These are phyloP conservation scores for Gadopsis marmoratus DNA, from an alignment of 2,797 vertebrate genomes.

Conservation along the genomic window DNA sequence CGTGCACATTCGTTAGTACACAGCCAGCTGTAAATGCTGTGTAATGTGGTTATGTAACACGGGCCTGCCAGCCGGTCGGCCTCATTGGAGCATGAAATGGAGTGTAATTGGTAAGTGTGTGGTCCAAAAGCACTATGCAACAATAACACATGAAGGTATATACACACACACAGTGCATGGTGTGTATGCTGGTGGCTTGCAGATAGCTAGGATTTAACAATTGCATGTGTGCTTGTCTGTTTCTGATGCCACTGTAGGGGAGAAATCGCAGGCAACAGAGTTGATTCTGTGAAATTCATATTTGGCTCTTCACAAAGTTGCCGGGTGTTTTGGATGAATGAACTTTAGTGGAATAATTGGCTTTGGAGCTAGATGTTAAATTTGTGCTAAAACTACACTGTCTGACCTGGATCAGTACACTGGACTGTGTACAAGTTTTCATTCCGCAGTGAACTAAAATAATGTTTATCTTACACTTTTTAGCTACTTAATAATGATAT, in stretches of 20 bases:
- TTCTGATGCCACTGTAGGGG: not conserved
- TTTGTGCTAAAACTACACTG: not conserved
- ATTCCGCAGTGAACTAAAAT: not conserved
- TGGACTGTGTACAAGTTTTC: not conserved
- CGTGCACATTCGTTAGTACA: constrained; percentile 40
- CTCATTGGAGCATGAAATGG: constrained; percentile 74
- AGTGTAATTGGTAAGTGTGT: constrained; percentile 75
- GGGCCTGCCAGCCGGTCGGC: constrained; percentile 58
- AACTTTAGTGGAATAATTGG: not conserved
- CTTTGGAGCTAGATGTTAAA: constrained; percentile 2
- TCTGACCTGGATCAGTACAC: not conserved
- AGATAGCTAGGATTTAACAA: constrained; percentile 34
- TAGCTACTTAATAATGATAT: not conserved
- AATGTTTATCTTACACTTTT: not conserved
- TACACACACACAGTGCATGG: not conserved
- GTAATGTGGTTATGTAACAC: constrained; percentile 76
- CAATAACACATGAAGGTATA: constrained; percentile 56
- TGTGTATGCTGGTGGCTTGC: constrained; percentile 28
- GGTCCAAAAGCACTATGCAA: constrained; percentile 63
- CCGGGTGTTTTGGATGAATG: not conserved
- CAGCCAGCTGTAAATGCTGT: constrained; percentile 69
- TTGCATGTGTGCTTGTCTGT: constrained; percentile 7
- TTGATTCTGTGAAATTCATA: not conserved
- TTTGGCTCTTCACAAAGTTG: not conserved
- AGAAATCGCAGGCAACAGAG: not conserved